phyloP scores from a whole-genome alignment of 2,888 invertebrate species.

The Stenodema calcarata region DNA sequence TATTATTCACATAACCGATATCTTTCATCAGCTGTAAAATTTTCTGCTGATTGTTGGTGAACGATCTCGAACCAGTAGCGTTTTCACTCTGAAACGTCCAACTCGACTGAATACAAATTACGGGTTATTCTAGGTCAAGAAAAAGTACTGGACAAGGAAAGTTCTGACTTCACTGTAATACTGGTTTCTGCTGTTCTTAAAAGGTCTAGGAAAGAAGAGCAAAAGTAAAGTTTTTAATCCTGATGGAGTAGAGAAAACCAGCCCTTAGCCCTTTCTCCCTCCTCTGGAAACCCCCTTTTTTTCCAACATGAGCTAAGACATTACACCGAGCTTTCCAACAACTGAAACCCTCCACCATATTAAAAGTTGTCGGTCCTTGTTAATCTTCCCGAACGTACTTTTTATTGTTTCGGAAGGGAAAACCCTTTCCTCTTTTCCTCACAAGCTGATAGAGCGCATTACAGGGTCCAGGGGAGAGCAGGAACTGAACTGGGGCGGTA shows the following conservation, averaged over 20 bases:
- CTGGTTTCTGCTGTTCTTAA: constrained; percentile 4
- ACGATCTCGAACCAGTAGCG: no score
- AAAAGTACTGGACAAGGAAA: not conserved
- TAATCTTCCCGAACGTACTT: constrained; percentile 25
- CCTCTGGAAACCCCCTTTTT: constrained; percentile 55
- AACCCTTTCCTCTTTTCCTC: not conserved
- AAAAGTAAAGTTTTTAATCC: constrained; percentile 19
- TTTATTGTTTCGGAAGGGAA: constrained; percentile 23
- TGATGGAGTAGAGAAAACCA: constrained; percentile 42
- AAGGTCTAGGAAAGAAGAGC: not conserved
- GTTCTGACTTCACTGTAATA: not conserved
- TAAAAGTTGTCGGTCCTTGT: constrained; percentile 38
- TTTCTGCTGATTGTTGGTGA: no score
- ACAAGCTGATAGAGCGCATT: constrained; percentile 4
- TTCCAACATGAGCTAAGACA: constrained; percentile 49
- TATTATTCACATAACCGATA: no score
- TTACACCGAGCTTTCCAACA: constrained; percentile 7
- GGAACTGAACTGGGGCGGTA: not conserved
- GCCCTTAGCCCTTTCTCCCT: constrained; percentile 41
- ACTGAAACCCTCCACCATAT: constrained; percentile 11
- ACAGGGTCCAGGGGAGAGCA: not conserved
- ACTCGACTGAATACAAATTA: no score
- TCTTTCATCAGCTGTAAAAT: no score
- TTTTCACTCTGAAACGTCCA: no score
- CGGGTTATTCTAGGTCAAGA: no score